Base-by-base conservation (phyloP, 1,140 invertebrate species). In the Drosophila suzukii region DNA sequence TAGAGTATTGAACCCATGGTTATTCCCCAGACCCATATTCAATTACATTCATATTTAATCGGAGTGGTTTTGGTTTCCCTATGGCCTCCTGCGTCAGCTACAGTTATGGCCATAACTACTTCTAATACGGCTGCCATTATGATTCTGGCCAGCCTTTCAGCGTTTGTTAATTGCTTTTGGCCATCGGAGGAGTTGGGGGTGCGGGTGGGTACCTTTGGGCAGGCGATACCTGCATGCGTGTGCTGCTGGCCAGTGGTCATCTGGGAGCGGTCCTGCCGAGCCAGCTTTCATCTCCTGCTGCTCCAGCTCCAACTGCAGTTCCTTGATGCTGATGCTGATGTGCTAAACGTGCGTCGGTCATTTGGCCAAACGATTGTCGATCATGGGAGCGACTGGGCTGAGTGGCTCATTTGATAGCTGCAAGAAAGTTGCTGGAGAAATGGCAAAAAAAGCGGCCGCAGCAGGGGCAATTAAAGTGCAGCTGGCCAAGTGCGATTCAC, bases 341-440 rank as follows among this genome's bases (percentile, higher is more conserved):
- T 73, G 82, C 47, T 83, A 90, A 90, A 83, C 90, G 90, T 91
- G 90, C 90, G 60, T 47, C 74, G 84, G 90, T 78, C 77, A 91
- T 91, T 91, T 91, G 75, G 71, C 71, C 57, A 82, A 91, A 91
- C 79, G 90, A 85, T 85, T 91, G 90, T 82, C 90, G 90, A 91
- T 91, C 90, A 91, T 78, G 38, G 49, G 32, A 46, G 43, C 32
- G 27, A 27, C 27, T 20, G 32, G 32, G 32, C 32, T 27, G 17
- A 46, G 43, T 20, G 46, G 46, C 12, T 15, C 6, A 8, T 47
- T 47, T 47, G 30, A 17, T 63, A 54, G 65, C 34, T 51, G 55
- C 47, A 77, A 78, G 61, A 79, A 65, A 82, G 70, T 79, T 74
- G 81, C 72, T 30, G 30, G 27, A 27, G 27, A 27, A 27, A 27